Conservation (phyloP, 1,140 invertebrate species). For the Meloidogyne floridensis region DNA sequence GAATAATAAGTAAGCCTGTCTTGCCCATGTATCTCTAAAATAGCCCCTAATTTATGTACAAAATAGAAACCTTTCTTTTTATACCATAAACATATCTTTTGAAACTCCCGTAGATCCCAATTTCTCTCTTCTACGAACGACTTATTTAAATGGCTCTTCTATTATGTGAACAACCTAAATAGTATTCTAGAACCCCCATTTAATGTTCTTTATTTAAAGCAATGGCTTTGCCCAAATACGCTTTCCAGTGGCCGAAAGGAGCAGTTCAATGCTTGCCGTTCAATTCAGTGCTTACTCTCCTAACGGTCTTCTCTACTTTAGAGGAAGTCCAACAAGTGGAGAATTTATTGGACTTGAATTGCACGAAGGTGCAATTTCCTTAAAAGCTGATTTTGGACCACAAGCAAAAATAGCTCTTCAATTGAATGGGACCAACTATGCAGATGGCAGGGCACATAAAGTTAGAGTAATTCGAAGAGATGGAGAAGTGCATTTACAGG, state of each 20-base stretch:
- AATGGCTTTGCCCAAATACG: slow-evolving; percentile 61
- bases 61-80: too few relatives aligned
- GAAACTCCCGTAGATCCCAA: too few relatives aligned
- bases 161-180: too few relatives aligned
- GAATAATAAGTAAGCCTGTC: too few relatives aligned
- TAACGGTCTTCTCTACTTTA: slow-evolving; percentile 63
- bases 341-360: slow-evolving; percentile 60
- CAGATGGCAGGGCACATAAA: slow-evolving; percentile 58
- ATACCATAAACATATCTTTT: too few relatives aligned
- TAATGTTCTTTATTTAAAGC: slow-evolving; percentile 32
- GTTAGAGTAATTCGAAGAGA: slow-evolving; percentile 57
- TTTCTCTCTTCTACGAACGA: too few relatives aligned
- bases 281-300: slow-evolving; percentile 61
- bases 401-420: slow-evolving; percentile 46
- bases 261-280: slow-evolving; percentile 55
- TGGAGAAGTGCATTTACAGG: slow-evolving; percentile 56
- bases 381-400: slow-evolving; percentile 57
- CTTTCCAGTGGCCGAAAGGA: slow-evolving; percentile 54
- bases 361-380: slow-evolving; percentile 51
- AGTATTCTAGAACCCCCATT: too few relatives aligned
- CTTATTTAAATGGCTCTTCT: too few relatives aligned
- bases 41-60: too few relatives aligned
- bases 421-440: slow-evolving; percentile 47
- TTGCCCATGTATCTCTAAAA: too few relatives aligned
- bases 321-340: slow-evolving; percentile 52